A percentile compares a stretch with the other conserved stretches of the same genome.
Evolutionary conservation across 2,113 vertebrate species (phyloP).

Genomic region (Sialia sialis): DNA sequence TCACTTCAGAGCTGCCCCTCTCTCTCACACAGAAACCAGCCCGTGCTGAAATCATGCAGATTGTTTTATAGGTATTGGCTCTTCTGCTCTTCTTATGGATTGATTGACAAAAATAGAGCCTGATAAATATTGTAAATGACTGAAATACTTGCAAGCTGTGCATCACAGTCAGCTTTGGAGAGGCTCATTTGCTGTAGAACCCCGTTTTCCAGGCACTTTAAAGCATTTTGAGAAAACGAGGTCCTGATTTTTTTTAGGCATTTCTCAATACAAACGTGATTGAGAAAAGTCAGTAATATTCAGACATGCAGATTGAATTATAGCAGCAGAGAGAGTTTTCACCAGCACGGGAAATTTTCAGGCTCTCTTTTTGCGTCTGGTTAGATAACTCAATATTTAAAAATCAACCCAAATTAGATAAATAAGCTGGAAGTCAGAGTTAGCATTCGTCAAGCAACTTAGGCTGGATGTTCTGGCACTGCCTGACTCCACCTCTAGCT

Average conservation of each 20-base stretch:
- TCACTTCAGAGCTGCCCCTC: not conserved
- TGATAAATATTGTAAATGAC: not conserved
- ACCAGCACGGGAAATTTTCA: not conserved
- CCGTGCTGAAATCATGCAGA: accelerated
- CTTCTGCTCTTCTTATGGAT: not conserved
- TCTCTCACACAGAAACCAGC: not conserved
- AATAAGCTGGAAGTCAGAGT: slow-evolving; percentile 29
- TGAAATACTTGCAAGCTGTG: not conserved
- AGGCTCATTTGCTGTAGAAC: not conserved
- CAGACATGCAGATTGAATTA: not conserved
- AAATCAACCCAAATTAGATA: slow-evolving; percentile 56
- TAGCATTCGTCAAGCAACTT: slow-evolving; percentile 44
- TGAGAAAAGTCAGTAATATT: not conserved
- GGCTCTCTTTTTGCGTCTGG: not conserved
- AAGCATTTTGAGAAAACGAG: not conserved
- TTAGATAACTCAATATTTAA: slow-evolving; percentile 23
- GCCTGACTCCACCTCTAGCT: slow-evolving; percentile 35
- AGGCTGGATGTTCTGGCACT: not conserved
- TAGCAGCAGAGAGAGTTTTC: not conserved
- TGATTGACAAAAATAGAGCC: not conserved
- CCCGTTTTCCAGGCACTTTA: not conserved
- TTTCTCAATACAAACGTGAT: slow-evolving; percentile 1
- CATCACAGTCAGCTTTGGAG: not conserved
- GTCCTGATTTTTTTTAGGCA: not conserved
- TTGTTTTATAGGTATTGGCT: not conserved